Base-by-base conservation (phyloP, 2,113 vertebrate genomes). In the Dipodomys merriami region DNA sequence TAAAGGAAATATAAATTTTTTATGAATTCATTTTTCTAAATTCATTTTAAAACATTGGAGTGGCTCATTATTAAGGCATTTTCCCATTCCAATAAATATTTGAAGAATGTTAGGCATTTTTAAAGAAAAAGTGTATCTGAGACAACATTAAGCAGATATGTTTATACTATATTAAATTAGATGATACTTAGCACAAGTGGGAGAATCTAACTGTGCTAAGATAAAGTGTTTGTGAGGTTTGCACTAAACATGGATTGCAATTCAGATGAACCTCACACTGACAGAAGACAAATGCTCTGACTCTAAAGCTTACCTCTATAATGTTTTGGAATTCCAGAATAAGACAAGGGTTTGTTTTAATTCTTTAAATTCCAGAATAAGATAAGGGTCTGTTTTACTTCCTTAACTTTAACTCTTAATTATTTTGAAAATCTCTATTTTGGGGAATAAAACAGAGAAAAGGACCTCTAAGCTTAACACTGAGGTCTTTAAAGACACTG, bases 171-270 rank as follows among this genome's bases (percentile, higher is more conserved):
- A 90, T 65, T 91, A 91, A 88, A 74, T 69, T 88, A 12, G 49
- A 91, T 44, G 72, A 73, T 86, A 88, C 77, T 94, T 22, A 91
- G 72, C 46, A 80, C 7, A 74, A 79, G 18, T 85, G 74, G 25
- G 27, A 85, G 27, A 79, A 2, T 39, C 11, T 91, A 94, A 27
- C 6, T 25, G 83, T 86, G 35, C 16, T 79, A 69, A 83, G 16
- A 71, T 86, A 80, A 86, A 92, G 6, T 93, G 80, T 65, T 30
- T 94, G 29, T 83, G 62, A 94, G 60, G 10, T 92, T 49, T 88
- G 20, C 22, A 27, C 53, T 89, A 4, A 78, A 91, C 15, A 27
- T n/a, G 16, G 65, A 85, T 65, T 95, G 83, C 39, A 95, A 67
- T 33, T 84, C 53, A 89, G 29, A 87, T 67, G 16, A 3, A 86